Base-by-base conservation (phyloP, 2,113 vertebrate species). In the Actenoides lindsayi region DNA sequence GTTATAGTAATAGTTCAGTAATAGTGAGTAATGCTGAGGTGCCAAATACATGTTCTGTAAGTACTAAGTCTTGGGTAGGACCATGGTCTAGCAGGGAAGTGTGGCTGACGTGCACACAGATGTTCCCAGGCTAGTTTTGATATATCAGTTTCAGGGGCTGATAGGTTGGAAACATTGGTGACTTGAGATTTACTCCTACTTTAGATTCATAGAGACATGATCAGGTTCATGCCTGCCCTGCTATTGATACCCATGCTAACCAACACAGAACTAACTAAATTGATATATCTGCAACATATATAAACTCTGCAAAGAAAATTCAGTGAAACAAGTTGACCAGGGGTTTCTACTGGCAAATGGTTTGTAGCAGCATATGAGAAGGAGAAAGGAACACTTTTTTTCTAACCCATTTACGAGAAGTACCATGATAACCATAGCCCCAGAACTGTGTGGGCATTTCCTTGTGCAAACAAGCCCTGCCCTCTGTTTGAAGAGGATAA, bases 71-170 rank as follows among this genome's bases (percentile, higher is more conserved):
- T 50, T 63, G 82, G 41, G 42, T 24, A 37, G 63, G 37, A 33
- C 35, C 2, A 1, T 3, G 10, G 39, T 48, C 13, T 41, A 16
- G 2, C 0, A 0, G 25, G 8, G 5, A 67, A 13, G 23, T 4
- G 1, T 89, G 78, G 77, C 50, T 67, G 87, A 69, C 25, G 1
- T 16, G 59, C 39, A 44, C 57, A 42, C 37, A 48, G 27, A 44
- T 80, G 24, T 88, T 88, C 54, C 35, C 50, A 74, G 88, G 39
- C 27, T 64, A 13, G 30, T 80, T 95, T 67, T 81, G 14, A 3
- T 68, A 0, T 39, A 65, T 94, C 94, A 93, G 1, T 96, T 95
- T 93, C 65, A 53, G 48, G 42, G 33, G 14, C 60, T 71, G 62
- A 46, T 87, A 35, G 33, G 35, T 35, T 90, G 84, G 81, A 89